Evolutionary conservation across 2,797 vertebrate genomes (phyloP), one percentile per base, ranked within the genome.

Genomic region (Neosilurus mollespiculum): DNA sequence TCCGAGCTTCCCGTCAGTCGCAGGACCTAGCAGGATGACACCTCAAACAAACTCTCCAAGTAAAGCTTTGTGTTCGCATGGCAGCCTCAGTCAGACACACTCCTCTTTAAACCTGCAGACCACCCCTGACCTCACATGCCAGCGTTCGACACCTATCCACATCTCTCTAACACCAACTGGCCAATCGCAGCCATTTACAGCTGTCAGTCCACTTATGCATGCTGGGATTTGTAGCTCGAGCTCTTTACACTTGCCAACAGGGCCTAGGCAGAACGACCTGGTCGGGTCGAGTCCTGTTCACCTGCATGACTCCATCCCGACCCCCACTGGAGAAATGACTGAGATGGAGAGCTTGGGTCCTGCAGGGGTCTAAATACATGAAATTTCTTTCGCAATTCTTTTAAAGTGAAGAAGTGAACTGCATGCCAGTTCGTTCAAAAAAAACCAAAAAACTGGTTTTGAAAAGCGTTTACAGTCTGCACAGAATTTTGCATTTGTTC

Each of bases 231-330:
- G 87, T 83, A 81, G 82, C 24, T 83, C 90, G 37, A 30, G 84
- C 83, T 81, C 83, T 0, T 87, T 83, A 7, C 88, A 88, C 56
- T 85, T 86, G 6, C 61, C 87, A 10, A 83, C 24, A 53, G 86
- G 90, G 4, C 81, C 87, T 18, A 92, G 92, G 86, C 91, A 91
- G 70, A 92, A 90, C 37, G 89, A 92, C 53, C 89, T 70, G 0
- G 83, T 91, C 2, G 92, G 92, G 59, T 92, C 91, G 8, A 92
- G 91, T 76, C 89, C 88, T 0, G 2, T 87, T 26, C 91, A 89
- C 77, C 80, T 79, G 64, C 88, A 88, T 62, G 87, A 91, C 14
- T 4, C n/a, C 49, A 64, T 58, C 2, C 81, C 75, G 16, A 86
- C 87, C 56, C n/a, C 77, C 26, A 81, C 51, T 61, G 79, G 22